Base-by-base conservation (phyloP, 1,140 invertebrate species). In the Cydia strobilella region DNA sequence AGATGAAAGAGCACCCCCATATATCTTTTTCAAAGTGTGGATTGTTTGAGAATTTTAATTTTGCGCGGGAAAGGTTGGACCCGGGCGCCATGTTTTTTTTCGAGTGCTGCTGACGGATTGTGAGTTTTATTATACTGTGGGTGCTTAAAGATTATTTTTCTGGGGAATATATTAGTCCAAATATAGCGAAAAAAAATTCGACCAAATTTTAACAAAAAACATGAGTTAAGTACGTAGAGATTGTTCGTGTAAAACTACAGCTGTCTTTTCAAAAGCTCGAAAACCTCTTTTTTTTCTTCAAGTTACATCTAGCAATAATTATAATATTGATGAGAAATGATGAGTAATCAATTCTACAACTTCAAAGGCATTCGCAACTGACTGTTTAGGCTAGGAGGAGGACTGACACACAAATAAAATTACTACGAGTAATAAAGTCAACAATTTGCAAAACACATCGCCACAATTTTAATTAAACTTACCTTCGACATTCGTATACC, bases 31-130 rank as follows among this genome's bases (percentile, higher is more conserved):
- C 88, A 87, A 92, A 91, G 90, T 89, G 89, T 79, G 86, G 85
- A 86, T 86, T 82, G 87, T 91, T 89, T 86, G 86, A 90, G 90
- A 91, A 91, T 92, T 92, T 92, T 91, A 92, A 92, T 92, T 92
- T 91, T 84, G 86, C 82, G 78, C 81, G 82, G 83, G 79, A 87
- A 84, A 84, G 82, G 82, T 84, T 76, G 74, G 59, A 15, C n/a
- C n/a, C 51, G 51, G 51, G 31, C 27, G 65, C 65, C 65, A 69
- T 69, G 65, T 69, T 69, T 69, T 69, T 51, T 35, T 42, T 4
- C 2, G 20, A 63, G 25, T 27, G 65, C 15, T 1, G 65, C 65
- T 69, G 65, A 69, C 31, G 65, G 65, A 69, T 69, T 39, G 27
- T 7, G 35, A 25, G 73, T 51, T 74, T 74, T 74, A 74, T 74